phyloP scores from a whole-genome alignment of 2,113 vertebrate genomes.

The Acrocephalus kingi region DNA sequence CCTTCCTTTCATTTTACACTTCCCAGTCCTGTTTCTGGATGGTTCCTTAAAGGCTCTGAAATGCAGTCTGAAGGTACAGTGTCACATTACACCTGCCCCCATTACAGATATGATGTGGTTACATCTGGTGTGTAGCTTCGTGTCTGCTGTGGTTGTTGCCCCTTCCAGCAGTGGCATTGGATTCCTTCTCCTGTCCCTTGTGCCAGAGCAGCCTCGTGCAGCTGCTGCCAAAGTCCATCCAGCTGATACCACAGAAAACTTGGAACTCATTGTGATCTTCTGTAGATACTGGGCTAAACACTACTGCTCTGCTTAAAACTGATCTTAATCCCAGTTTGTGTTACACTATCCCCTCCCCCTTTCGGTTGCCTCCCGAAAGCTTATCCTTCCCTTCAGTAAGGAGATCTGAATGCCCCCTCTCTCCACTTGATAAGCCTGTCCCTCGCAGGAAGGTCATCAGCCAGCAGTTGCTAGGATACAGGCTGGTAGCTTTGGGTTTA shows the following conservation, averaged over 20 bases:
- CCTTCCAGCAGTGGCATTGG: accelerated
- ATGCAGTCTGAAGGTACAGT: not conserved
- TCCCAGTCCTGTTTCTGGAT: not conserved
- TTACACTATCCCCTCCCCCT: not conserved
- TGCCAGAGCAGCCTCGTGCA: not conserved
- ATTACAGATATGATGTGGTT: accelerated
- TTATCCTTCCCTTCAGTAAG: not conserved
- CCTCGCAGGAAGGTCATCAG: constrained; percentile 40
- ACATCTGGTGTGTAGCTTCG: not conserved
- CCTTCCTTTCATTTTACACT: not conserved
- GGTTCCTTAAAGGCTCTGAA: not conserved
- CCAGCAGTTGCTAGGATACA: constrained; percentile 56
- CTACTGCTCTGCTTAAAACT: not conserved
- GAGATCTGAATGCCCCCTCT: not conserved
- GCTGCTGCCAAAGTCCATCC: not conserved
- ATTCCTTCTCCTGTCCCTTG: not conserved
- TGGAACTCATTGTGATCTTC: not conserved
- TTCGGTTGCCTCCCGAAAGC: not conserved
- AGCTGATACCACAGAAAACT: not conserved
- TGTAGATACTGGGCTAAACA: not conserved
- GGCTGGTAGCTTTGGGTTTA: constrained; percentile 2
- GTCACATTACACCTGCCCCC: not conserved
- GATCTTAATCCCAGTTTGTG: not conserved
- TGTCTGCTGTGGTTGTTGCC: accelerated
- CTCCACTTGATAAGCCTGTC: constrained; percentile 32